These are phyloP conservation scores for Fragum sueziense DNA, from an alignment of 2,888 invertebrate species.

Conservation along the genomic window DNA sequence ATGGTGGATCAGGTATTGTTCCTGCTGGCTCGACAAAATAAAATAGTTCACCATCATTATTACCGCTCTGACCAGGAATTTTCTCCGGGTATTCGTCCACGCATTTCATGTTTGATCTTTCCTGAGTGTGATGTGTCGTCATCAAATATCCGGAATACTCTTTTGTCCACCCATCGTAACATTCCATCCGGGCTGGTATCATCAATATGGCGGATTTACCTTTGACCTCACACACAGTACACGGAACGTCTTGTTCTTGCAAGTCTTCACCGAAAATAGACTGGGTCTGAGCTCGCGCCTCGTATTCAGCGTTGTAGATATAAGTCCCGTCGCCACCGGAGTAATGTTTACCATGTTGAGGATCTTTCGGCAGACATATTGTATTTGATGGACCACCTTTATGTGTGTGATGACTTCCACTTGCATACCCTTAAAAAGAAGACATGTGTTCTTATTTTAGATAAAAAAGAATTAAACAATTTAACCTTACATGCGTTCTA, in stretches of 20 bases:
- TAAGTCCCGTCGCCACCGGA: background rate
- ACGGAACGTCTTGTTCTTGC: conserved; percentile 2
- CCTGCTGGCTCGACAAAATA: conserved; percentile 11
- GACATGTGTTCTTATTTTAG: no score
- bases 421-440: conserved; percentile 7
- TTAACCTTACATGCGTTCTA: no score
- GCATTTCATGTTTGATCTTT: background rate
- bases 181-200: conserved; percentile 16
- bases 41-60: conserved; percentile 1
- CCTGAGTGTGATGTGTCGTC: background rate
- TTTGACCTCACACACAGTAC: conserved; percentile 4
- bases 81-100: conserved; percentile 9
- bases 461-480: no score
- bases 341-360: background rate
- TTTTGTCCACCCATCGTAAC: conserved; percentile 5
- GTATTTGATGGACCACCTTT: background rate
- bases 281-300: background rate
- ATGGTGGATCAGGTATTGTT: background rate
- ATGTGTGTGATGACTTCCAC: conserved; percentile 2
- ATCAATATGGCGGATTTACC: background rate
- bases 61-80: background rate
- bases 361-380: conserved; percentile 6
- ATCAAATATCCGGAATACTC: conserved; percentile 23
- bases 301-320: conserved; percentile 2
- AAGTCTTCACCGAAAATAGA: background rate